Evolutionary conservation across 2,797 vertebrate genomes (phyloP), one percentile per base, ranked within the genome.

Genomic region (Erpetoichthys calabaricus): DNA sequence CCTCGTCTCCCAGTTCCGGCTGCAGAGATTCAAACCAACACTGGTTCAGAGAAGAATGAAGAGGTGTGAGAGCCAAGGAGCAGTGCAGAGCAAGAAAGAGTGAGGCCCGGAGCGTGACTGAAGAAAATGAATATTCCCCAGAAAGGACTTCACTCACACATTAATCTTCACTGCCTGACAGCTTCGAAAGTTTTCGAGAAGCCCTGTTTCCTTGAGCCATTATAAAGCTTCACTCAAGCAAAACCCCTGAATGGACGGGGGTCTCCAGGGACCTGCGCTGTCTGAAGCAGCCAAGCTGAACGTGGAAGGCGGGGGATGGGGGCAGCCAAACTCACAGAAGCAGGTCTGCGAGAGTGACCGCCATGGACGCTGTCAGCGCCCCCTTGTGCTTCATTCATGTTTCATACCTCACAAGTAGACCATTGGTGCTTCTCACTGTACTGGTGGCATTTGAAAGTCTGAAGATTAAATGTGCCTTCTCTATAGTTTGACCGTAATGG

Each of bases 121-220:
- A 59, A 59, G 44, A 57, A 67, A 68, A 65, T 67, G 63, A 64
- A 63, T 56, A 70, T 73, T 76, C 76, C 79, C 79, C 78, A 69
- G 66, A 76, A 80, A 80, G 79, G 73, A 67, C 57, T 57, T 61
- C 59, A 65, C 71, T 67, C 61, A 60, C 69, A 70, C 80, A 85
- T 86, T 85, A 82, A 85, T 85, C 81, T 85, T 85, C 76, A 73
- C 67, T 67, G 63, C 75, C 72, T 83, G 84, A 84, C 80, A 85
- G 83, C 77, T 80, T 75, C 60, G 71, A 75, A 83, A 80, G 79
- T 81, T 86, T 77, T 84, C 73, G 76, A 85, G 80, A 78, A 82
- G 74, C 74, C 63, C 72, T 70, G 77, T 84, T 84, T 86, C 80
- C 82, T 80, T 81, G 65, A 78, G 80, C 76, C 75, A 83, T 86